Evolutionary conservation across 2,888 invertebrate genomes (phyloP).

Genomic region (Tinea trinotella): DNA sequence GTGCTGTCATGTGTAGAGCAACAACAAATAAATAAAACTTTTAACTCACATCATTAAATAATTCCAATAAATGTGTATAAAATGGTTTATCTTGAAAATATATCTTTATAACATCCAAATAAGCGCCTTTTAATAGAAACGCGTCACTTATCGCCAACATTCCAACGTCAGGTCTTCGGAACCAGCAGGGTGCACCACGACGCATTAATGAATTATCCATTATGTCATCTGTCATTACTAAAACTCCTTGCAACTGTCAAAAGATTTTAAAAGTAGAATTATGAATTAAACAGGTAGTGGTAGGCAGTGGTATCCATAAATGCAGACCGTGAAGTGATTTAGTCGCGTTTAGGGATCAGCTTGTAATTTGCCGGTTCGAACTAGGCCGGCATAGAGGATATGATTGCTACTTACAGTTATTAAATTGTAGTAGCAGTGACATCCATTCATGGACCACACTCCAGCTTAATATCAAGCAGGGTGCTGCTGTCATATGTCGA

Average conservation of each 20-base stretch:
- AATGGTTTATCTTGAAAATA: constrained; percentile 80
- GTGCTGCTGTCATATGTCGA: no score
- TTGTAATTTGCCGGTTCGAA: no score
- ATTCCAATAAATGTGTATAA: constrained; percentile 80
- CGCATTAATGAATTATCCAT: constrained; percentile 89
- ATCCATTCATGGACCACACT: no score
- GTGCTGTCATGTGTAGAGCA: background rate
- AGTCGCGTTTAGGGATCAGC: no score
- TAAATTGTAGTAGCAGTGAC: no score
- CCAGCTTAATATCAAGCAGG: no score
- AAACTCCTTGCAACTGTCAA: constrained; percentile 89
- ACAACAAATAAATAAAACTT: background rate
- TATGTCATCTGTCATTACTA: constrained; percentile 91
- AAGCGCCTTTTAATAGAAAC: constrained; percentile 82
- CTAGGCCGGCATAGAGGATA: no score
- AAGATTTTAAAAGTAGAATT: no score
- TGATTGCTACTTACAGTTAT: no score
- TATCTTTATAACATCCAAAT: constrained; percentile 78
- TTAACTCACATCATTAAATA: constrained; percentile 83
- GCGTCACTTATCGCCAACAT: constrained; percentile 88
- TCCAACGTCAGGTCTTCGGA: constrained; percentile 79
- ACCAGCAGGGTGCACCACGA: constrained; percentile 94
- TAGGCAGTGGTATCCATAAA: no score
- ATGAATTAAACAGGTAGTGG: no score
- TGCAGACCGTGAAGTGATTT: no score